phyloP scores from a whole-genome alignment of 37 sponge, comb jelly and placozoan genomes.

The Spongilla lacustris region DNA sequence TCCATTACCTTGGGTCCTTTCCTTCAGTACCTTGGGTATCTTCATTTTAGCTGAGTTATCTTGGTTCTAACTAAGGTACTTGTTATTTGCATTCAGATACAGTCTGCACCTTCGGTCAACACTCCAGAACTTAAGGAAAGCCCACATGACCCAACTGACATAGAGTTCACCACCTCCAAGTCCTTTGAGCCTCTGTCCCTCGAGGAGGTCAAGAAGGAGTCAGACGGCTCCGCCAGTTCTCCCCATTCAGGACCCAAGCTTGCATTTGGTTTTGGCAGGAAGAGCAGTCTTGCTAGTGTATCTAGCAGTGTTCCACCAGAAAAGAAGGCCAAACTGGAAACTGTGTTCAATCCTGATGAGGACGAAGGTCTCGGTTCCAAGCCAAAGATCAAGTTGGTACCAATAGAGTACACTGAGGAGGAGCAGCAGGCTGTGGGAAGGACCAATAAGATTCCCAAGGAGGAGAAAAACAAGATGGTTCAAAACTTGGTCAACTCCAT shows the following conservation, averaged over 20 bases:
- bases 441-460: conserved; percentile 49
- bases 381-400: conserved; percentile 72
- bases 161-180: conserved; percentile 19
- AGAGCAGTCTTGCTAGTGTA: conserved; percentile 13
- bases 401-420: conserved; percentile 70
- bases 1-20: too few relatives aligned
- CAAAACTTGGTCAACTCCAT: conserved; percentile 89
- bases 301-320: neutral
- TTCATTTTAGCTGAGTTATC: too few relatives aligned
- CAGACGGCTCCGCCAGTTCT: conserved; percentile 21
- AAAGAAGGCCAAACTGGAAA: conserved; percentile 35
- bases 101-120: conserved; percentile 61
- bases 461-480: conserved; percentile 89
- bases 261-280: conserved; percentile 50
- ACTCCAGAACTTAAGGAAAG: conserved; percentile 31
- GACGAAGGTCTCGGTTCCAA: conserved; percentile 50
- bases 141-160: conserved; percentile 12
- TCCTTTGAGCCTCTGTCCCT: neutral
- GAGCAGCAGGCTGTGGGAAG: conserved; percentile 50
- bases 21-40: too few relatives aligned
- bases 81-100: conserved; percentile 33
- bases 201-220: conserved; percentile 13
- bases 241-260: conserved; percentile 54
- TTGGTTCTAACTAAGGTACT: too few relatives aligned
- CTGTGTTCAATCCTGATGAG: conserved; percentile 57